phyloP scores from a whole-genome alignment of 2,888 invertebrate genomes.

The Harpalus rubripes region DNA sequence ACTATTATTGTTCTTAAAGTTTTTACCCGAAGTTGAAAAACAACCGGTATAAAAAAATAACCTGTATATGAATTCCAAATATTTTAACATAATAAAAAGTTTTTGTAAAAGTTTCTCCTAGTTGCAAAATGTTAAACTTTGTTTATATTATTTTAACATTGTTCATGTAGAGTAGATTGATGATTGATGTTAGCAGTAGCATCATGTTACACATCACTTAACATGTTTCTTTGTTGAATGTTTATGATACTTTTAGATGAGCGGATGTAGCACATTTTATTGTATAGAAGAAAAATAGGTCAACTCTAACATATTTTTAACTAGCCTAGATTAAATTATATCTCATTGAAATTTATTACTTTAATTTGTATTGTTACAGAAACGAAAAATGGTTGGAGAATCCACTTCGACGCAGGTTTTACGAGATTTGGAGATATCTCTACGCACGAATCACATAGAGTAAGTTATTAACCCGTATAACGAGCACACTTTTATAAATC shows the following conservation, averaged over 20 bases:
- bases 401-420: constrained; percentile 99
- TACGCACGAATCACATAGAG: constrained; percentile 99
- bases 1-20: too few species aligned
- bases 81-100: too few species aligned
- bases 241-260: constrained; percentile 23
- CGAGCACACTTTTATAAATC: too few species aligned
- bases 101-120: not conserved
- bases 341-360: constrained; percentile 39
- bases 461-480: constrained; percentile 78
- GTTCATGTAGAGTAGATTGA: not conserved
- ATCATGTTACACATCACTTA: constrained; percentile 23
- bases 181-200: not conserved
- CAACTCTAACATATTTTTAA: constrained; percentile 61
- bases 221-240: not conserved
- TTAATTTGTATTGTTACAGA: constrained; percentile 81
- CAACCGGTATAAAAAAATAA: too few species aligned
- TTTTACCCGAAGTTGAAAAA: too few species aligned
- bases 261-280: constrained; percentile 51
- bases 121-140: not conserved
- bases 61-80: too few species aligned
- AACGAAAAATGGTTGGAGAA: constrained; percentile 97
- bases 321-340: constrained; percentile 58
- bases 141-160: constrained; percentile 5
- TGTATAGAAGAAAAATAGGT: constrained; percentile 48
- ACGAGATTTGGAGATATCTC: constrained; percentile 98